A percentile compares a stretch with the other conserved stretches of the same genome.
Conservation (phyloP, 2,888 invertebrate species). For the Netelia melanura region DNA sequence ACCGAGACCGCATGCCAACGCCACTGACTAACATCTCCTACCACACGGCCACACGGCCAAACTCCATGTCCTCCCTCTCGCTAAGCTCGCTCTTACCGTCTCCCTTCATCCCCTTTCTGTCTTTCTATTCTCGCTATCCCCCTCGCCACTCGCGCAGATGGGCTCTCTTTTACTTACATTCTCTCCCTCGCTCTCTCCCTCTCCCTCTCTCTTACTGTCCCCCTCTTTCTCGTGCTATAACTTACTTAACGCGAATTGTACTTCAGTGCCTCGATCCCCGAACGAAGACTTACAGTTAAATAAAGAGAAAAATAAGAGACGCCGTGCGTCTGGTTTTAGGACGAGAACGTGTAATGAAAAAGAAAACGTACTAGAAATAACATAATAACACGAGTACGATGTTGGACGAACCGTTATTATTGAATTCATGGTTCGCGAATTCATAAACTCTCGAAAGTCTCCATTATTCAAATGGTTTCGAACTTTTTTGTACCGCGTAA, state of each 20-base stretch:
- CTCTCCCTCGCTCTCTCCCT: conserved; percentile 9
- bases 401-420: background rate
- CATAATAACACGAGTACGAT: too few species aligned
- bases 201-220: conserved; percentile 28
- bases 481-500: background rate
- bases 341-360: background rate
- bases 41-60: conserved; percentile 1
- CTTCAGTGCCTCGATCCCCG: conserved; percentile 67
- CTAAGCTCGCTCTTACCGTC: conserved; percentile 14
- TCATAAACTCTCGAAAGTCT: background rate
- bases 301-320: conserved; percentile 20
- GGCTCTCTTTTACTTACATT: conserved; percentile 10
- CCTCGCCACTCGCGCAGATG: background rate
- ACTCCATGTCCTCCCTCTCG: conserved; percentile 32
- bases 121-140: conserved; percentile 31
- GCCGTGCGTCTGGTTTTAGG: background rate
- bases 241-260: conserved; percentile 77
- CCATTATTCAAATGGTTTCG: background rate
- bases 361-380: background rate
- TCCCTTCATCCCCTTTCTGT: background rate
- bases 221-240: conserved; percentile 69
- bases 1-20: conserved; percentile 59
- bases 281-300: conserved; percentile 34
- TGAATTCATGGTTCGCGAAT: too few species aligned
- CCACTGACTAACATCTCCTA: background rate